Evolutionary conservation across 2,113 vertebrate species (phyloP).

Genomic region (Tiliqua scincoides): DNA sequence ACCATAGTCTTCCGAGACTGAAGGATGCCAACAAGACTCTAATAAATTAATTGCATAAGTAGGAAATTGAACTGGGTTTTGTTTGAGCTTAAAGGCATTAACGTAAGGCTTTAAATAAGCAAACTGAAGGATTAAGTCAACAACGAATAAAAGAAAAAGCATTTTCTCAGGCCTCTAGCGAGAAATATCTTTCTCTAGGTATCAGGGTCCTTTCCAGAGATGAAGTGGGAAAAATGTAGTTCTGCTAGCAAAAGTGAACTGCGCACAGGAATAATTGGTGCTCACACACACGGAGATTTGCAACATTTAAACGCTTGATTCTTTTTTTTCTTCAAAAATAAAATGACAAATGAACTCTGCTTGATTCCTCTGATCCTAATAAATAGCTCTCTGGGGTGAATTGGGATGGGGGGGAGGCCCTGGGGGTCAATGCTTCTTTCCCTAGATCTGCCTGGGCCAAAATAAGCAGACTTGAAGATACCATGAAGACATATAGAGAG

Average conservation of each 20-base stretch:
- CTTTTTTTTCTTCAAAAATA: not conserved
- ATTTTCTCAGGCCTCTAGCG: not conserved
- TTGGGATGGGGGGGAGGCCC: too few relatives aligned
- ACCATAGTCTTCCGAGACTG: too few relatives aligned
- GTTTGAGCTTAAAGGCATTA: not conserved
- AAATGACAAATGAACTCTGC: not conserved
- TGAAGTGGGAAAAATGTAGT: not conserved
- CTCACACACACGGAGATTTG: not conserved
- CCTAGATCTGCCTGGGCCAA: too few relatives aligned
- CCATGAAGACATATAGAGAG: too few relatives aligned
- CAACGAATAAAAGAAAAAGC: too few relatives aligned
- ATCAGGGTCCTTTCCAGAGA: not conserved
- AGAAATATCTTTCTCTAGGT: not conserved
- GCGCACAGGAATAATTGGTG: not conserved
- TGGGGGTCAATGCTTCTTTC: too few relatives aligned
- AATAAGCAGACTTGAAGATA: too few relatives aligned
- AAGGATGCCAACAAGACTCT: too few relatives aligned
- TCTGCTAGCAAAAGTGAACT: not conserved
- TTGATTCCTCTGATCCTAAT: not conserved
- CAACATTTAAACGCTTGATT: not conserved
- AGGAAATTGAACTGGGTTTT: not conserved
- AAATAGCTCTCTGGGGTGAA: not conserved
- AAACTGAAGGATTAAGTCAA: not conserved
- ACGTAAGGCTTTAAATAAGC: not conserved
- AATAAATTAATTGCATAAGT: not conserved